These are phyloP conservation scores for Campylomormyrus numenius DNA, from an alignment of 2,113 vertebrate species.

Conservation along the genomic window DNA sequence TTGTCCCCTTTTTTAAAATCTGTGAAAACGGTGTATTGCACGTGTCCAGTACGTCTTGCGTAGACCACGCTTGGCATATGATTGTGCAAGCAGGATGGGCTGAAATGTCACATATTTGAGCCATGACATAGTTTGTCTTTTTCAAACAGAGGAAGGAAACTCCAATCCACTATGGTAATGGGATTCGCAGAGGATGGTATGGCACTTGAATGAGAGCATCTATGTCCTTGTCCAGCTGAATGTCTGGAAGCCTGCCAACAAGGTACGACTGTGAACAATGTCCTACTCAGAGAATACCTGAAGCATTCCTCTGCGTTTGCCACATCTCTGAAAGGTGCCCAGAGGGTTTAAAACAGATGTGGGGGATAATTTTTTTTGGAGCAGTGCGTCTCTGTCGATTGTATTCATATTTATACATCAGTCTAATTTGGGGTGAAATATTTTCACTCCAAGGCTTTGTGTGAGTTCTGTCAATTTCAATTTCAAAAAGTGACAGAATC, in stretches of 20 bases:
- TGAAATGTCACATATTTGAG: not conserved
- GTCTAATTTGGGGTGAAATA: slow-evolving; percentile 7
- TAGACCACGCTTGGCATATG: not conserved
- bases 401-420: slow-evolving; percentile 3
- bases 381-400: not conserved
- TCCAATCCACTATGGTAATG: not conserved
- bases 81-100: not conserved
- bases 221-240: not conserved
- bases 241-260: not conserved
- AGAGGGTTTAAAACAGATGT: not conserved
- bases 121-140: not conserved
- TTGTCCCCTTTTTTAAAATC: not conserved
- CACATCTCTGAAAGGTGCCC: not conserved
- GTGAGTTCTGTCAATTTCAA: slow-evolving; percentile 22
- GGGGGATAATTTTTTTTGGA: not conserved
- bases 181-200: not conserved
- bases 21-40: not conserved
- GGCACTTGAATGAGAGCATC: not conserved
- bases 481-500: slow-evolving; percentile 19
- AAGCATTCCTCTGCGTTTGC: not conserved
- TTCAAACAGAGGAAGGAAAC: not conserved
- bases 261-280: not conserved
- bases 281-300: not conserved
- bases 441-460: slow-evolving; percentile 9
- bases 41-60: not conserved